phyloP scores from a whole-genome alignment of 2,797 vertebrate genomes.

The Sebastes kiyomatsui region DNA sequence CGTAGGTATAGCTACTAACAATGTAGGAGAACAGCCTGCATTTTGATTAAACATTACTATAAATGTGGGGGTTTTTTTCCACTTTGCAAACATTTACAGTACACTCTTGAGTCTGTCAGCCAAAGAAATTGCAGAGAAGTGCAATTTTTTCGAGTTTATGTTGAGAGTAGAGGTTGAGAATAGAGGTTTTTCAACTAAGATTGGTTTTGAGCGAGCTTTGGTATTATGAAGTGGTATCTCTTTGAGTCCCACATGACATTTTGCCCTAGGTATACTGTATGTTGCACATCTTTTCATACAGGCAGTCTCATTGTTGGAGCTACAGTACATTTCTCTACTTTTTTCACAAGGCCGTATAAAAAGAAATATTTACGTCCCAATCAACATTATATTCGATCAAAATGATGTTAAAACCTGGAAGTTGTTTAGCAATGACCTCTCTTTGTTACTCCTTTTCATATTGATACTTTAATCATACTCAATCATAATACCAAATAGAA shows the following conservation, averaged over 20 bases:
- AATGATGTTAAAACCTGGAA: not conserved
- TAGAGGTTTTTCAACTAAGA: not conserved
- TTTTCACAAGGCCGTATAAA: not conserved
- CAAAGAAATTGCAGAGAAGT: not conserved
- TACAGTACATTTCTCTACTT: not conserved
- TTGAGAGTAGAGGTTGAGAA: not conserved
- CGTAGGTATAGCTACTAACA: no score
- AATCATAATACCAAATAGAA: not conserved
- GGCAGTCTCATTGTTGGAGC: not conserved
- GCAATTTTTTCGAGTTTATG: not conserved
- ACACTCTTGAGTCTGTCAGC: not conserved
- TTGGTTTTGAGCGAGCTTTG: not conserved
- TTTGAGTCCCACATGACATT: slow-evolving; percentile 5
- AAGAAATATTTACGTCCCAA: not conserved
- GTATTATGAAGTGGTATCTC: not conserved
- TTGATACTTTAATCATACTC: not conserved
- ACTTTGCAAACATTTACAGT: not conserved
- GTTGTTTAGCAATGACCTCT: not conserved
- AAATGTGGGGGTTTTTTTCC: not conserved
- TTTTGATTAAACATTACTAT: no score
- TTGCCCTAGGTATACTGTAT: not conserved
- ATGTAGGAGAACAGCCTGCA: no score
- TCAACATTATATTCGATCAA: not conserved
- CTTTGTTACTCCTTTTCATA: not conserved
- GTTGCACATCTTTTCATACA: not conserved